A percentile compares a stretch with the other conserved stretches of the same genome.
These are phyloP conservation scores for Steinernema scapterisci DNA, from an alignment of 2,888 invertebrate species.

Conservation along the genomic window DNA sequence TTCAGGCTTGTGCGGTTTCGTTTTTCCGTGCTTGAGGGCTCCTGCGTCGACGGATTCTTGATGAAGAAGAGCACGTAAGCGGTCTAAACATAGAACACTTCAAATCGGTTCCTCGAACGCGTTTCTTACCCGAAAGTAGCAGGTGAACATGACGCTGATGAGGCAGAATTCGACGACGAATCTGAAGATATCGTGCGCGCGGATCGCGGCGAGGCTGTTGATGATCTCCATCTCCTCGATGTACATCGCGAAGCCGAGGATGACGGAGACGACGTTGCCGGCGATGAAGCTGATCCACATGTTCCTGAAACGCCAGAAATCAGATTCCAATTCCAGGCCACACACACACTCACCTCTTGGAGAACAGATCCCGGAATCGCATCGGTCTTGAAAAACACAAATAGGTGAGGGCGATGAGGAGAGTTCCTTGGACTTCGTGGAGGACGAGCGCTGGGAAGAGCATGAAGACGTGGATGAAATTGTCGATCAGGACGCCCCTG, in stretches of 20 bases:
- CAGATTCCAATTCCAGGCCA: not conserved
- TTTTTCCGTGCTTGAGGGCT: not conserved
- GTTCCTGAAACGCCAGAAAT: not conserved
- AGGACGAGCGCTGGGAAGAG: slow-evolving; percentile 8
- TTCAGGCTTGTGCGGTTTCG: not conserved
- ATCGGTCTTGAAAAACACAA: not conserved
- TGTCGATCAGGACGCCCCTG: not conserved
- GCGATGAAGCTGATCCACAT: slow-evolving; percentile 17
- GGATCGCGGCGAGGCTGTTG: not conserved
- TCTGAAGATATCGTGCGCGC: not conserved
- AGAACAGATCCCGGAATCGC: not conserved
- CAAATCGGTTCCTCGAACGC: not conserved
- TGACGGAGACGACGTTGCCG: not conserved
- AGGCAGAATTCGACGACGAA: not conserved
- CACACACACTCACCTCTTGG: not conserved
- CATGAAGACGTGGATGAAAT: not conserved
- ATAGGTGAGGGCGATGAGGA: slow-evolving; percentile 4
- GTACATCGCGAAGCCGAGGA: slow-evolving; percentile 2
- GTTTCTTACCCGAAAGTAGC: not conserved
- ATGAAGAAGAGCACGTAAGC: not conserved
- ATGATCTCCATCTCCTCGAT: not conserved
- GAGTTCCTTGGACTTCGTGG: slow-evolving; percentile 20
- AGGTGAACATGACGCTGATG: slow-evolving; percentile 23
- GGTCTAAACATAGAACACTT: not conserved
- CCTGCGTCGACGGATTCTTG: not conserved